These are phyloP conservation scores for Lepus timidus DNA, from an alignment of 2,113 vertebrate species.

Conservation along the genomic window DNA sequence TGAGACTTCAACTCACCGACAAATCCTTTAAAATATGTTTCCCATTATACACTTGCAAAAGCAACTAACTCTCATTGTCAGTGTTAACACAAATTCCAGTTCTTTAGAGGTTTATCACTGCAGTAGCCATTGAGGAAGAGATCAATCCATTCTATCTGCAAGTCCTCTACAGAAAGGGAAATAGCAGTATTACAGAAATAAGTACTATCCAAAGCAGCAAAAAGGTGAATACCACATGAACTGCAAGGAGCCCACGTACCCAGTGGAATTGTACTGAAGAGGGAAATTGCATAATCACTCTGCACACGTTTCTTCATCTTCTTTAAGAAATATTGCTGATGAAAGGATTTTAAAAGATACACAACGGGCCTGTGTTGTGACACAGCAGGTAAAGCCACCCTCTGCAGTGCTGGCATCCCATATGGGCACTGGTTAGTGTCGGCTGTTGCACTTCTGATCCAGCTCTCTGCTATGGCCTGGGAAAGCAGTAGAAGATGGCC, in stretches of 20 bases:
- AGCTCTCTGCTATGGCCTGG: too few species aligned
- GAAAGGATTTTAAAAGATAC: background rate
- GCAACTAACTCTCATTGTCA: background rate
- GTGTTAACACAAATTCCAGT: background rate
- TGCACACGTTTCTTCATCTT: background rate
- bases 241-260: background rate
- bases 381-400: too few species aligned
- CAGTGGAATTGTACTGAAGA: background rate
- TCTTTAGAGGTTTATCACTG: background rate
- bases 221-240: background rate
- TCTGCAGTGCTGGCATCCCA: too few species aligned
- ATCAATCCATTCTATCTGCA: background rate
- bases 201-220: background rate
- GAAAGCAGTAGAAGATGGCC: too few species aligned
- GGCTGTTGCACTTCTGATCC: too few species aligned
- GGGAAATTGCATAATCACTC: background rate
- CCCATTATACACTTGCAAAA: background rate
- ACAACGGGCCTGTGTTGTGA: too few species aligned
- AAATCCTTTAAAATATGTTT: background rate
- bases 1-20: background rate
- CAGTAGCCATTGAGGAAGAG: background rate
- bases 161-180: constrained; percentile 35
- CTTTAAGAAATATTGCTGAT: background rate
- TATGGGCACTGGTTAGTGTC: too few species aligned
- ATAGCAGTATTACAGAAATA: background rate